Base-by-base conservation (phyloP, 2,888 invertebrate species). In the Pterostichus madidus region DNA sequence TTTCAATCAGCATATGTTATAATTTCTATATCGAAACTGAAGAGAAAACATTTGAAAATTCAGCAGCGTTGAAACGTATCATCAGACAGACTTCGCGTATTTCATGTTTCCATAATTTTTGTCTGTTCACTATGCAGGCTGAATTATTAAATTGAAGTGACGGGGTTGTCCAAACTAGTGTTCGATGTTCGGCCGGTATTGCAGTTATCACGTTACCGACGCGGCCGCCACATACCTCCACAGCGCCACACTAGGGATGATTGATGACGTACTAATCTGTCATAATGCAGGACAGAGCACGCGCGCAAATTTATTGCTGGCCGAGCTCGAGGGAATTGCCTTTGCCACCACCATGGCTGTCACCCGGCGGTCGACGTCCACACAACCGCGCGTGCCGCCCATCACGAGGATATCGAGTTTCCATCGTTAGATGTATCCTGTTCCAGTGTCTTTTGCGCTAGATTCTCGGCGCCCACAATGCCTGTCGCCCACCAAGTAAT, bases 211-310 rank as follows among this genome's bases (percentile, higher is more conserved):
- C 76, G 75, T 39, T 81, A 59, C 73, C 56, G 56, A 39, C 46
- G 44, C 17, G 73, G 44, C 75, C 46, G 44, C 17, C 44, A 15
- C 75, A 75, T 52, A 17, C 75, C 75, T 75, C 75, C 32, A 32
- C 75, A 49, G 32, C 31, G 6, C 35, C 17, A 71, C 46, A 75
- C 75, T 31, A 87, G 86, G 85, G 85, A 89, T 89, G 89, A 90
- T 90, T 88, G 89, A 90, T 89, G 89, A 89, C 87, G 87, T 88
- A 88, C 89, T 89, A 89, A 90, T 89, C 89, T 89, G 89, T 89
- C 89, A 89, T 88, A 88, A 87, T 86, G 88, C 87, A 85, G 88
- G 88, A 87, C 88, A 87, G 85, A 86, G 87, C 87, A 87, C 86
- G 87, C 86, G 87, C 85, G 85, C 83, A 87, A 88, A 89, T 89